Evolutionary conservation across 2,888 invertebrate genomes (phyloP).

Genomic region (Volucella zonaria): DNA sequence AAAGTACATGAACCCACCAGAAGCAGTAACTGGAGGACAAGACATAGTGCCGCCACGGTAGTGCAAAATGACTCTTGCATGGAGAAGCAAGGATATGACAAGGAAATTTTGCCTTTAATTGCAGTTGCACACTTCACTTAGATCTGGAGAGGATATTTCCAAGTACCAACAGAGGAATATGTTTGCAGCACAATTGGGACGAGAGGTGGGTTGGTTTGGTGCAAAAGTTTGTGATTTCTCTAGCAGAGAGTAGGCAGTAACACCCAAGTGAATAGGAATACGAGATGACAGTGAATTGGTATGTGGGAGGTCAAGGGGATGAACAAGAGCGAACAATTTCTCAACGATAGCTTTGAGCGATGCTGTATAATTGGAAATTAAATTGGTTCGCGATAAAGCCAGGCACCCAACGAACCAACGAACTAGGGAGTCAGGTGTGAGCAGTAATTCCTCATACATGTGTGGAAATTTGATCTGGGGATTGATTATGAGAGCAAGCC

Average conservation of each 20-base stretch:
- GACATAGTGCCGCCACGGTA: constrained; percentile 22
- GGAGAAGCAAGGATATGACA: constrained; percentile 57
- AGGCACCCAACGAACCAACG: no score
- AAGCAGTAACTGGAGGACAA: constrained; percentile 8
- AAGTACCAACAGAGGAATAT: constrained; percentile 53
- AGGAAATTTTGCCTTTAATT: constrained; percentile 69
- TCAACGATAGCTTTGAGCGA: not conserved
- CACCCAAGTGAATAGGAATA: constrained; percentile 12
- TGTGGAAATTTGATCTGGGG: no score
- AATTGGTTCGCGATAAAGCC: not conserved
- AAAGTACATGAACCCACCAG: constrained; percentile 18
- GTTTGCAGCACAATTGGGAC: not conserved
- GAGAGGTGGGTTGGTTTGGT: not conserved
- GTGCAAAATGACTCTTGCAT: constrained; percentile 47
- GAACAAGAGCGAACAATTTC: not conserved
- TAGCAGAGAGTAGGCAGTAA: constrained; percentile 14
- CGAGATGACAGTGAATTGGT: not conserved
- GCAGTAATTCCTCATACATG: no score
- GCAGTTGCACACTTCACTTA: constrained; percentile 69
- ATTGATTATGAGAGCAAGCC: not conserved
- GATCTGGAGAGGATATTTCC: constrained; percentile 43
- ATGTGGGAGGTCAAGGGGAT: constrained; percentile 11
- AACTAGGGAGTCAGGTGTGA: no score
- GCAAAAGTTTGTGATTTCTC: constrained; percentile 9
- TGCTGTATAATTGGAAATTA: constrained; percentile 14